Evolutionary conservation across 2,888 invertebrate genomes (phyloP).

Genomic region (Crioceris asparagi): DNA sequence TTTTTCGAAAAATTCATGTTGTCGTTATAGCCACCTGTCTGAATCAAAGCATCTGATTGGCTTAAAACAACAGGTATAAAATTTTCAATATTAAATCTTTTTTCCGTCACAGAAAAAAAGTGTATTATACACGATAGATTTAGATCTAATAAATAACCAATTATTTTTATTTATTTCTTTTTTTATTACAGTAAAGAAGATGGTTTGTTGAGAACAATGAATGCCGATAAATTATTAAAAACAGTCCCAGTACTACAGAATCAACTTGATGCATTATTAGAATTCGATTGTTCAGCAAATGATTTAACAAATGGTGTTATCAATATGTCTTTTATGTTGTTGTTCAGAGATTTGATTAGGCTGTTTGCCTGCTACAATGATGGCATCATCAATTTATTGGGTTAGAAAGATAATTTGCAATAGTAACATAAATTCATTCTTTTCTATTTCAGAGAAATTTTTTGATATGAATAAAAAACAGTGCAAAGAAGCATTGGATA

Average conservation of each 20-base stretch:
- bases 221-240: constrained; percentile 92
- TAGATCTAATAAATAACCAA: too few species aligned
- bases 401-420: constrained; percentile 40
- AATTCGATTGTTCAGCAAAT: constrained; percentile 94
- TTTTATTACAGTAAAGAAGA: constrained; percentile 74
- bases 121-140: too few species aligned
- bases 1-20: too few species aligned
- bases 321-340: constrained; percentile 71
- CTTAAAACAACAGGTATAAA: too few species aligned
- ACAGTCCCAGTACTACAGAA: constrained; percentile 91
- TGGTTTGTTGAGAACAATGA: constrained; percentile 93
- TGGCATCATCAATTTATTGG: constrained; percentile 93
- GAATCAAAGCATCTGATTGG: too few species aligned
- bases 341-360: constrained; percentile 74
- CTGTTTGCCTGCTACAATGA: constrained; percentile 99
- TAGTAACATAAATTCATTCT: neutral
- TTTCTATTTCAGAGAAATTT: constrained; percentile 70
- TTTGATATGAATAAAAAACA: constrained; percentile 99
- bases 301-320: constrained; percentile 92
- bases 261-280: constrained; percentile 89
- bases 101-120: too few species aligned
- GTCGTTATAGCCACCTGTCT: too few species aligned
- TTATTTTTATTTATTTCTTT: too few species aligned
- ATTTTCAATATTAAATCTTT: too few species aligned
- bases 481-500: constrained; percentile 92